Conservation (phyloP, 1,140 invertebrate species). For the Drosophila murphyi region DNA sequence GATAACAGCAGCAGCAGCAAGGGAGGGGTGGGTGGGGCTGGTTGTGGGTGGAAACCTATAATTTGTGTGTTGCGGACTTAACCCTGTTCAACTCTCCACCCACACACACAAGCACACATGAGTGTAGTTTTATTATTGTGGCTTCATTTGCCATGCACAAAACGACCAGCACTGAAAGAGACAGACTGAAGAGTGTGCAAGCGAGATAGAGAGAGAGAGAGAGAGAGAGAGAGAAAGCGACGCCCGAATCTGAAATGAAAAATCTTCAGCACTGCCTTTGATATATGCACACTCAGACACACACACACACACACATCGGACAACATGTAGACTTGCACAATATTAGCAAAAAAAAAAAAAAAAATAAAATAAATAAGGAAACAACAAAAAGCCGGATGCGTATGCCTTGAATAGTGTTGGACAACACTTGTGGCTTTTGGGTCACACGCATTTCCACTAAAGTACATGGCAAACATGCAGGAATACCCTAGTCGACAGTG, state of each 20-base stretch:
- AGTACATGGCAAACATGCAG: neutral
- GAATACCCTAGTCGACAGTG: too few relatives aligned
- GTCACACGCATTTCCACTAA: constrained; percentile 13
- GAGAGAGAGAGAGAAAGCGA: constrained; percentile 40
- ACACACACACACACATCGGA: too few relatives aligned
- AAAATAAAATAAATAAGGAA: neutral
- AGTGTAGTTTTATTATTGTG: constrained; percentile 76
- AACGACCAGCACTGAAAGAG: constrained; percentile 31
- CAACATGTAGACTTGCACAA: constrained; percentile 31
- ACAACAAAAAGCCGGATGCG: neutral
- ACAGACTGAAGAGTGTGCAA: neutral
- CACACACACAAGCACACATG: constrained; percentile 26
- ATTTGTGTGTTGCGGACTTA: constrained; percentile 62
- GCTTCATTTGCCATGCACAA: constrained; percentile 77
- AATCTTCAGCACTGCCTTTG: constrained; percentile 57
- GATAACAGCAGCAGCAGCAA: constrained; percentile 48
- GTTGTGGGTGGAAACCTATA: constrained; percentile 57
- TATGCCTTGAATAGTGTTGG: constrained; percentile 13
- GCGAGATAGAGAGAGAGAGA: constrained; percentile 1
- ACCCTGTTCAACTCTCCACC: neutral
- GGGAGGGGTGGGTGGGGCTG: neutral
- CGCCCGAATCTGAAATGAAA: constrained; percentile 75
- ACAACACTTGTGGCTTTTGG: constrained; percentile 70
- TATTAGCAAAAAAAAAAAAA: constrained; percentile 23
- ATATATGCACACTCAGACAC: constrained; percentile 16